Evolutionary conservation across 2,113 vertebrate species (phyloP).

Genomic region (Casuarius casuarius): DNA sequence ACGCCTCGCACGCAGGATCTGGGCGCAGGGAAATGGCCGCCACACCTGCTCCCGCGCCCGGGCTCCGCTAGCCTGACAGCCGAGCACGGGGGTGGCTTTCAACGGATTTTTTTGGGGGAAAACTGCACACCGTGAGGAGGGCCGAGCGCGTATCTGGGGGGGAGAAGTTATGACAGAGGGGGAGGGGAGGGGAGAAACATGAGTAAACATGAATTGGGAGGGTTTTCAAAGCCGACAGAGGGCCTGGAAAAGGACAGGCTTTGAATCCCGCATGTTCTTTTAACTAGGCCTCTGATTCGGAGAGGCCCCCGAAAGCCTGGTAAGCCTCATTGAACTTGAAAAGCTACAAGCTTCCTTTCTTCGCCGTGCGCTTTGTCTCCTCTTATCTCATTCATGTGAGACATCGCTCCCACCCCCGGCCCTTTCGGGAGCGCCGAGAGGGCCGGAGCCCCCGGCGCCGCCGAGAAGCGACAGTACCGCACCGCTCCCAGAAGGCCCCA

Average conservation of each 20-base stretch:
- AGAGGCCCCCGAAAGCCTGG: conserved; percentile 72
- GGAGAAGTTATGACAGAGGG: neutral
- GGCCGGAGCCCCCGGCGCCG: neutral
- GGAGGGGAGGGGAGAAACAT: neutral
- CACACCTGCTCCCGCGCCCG: neutral
- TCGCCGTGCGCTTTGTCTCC: conserved; percentile 67
- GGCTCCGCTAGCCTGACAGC: rapidly evolving
- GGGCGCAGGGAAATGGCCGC: neutral
- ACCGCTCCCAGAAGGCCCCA: neutral
- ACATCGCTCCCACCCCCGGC: neutral
- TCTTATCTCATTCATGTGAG: conserved; percentile 77
- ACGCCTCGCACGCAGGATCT: neutral
- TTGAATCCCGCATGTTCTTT: conserved; percentile 72
- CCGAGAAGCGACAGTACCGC: neutral
- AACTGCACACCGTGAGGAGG: rapidly evolving
- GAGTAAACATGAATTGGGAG: conserved; percentile 30
- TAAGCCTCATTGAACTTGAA: conserved; percentile 83
- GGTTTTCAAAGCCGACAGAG: conserved; percentile 63
- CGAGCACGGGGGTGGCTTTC: neutral
- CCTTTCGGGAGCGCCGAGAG: neutral
- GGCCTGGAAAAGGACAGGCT: conserved; percentile 69
- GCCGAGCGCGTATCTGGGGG: rapidly evolving
- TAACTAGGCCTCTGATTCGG: conserved; percentile 67
- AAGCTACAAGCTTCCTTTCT: conserved; percentile 79
- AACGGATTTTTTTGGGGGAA: neutral